Conservation (phyloP, 1,140 invertebrate species). For the Bombus picipes region DNA sequence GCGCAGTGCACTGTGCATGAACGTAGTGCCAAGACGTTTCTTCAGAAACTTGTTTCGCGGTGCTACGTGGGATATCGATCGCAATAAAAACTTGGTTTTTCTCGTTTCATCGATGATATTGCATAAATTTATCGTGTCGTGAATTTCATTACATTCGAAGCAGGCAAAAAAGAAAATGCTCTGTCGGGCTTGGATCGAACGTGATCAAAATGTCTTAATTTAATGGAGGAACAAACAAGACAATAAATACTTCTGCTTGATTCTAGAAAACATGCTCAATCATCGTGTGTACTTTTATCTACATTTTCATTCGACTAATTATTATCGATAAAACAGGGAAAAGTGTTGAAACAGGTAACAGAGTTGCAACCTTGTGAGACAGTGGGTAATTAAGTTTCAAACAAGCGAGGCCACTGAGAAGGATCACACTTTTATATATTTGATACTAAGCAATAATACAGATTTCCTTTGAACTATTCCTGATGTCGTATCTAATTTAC, state of each 20-base stretch:
- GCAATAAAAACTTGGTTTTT: conserved; percentile 4
- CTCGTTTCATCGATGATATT: neutral
- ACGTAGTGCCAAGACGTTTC: neutral
- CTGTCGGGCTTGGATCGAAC: neutral
- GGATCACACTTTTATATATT: neutral
- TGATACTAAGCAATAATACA: neutral
- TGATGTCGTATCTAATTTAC: conserved; percentile 56
- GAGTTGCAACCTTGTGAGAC: neutral
- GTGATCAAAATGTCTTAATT: neutral
- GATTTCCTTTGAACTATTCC: conserved; percentile 32
- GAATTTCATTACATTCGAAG: neutral
- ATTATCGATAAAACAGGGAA: neutral
- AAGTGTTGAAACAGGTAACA: neutral
- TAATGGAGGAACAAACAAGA: no score
- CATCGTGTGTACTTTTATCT: neutral
- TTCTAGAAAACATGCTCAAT: neutral
- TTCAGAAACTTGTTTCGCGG: conserved; percentile 13
- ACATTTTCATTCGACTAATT: no score
- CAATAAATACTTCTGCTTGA: neutral
- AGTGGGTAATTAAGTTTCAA: conserved; percentile 4
- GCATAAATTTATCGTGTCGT: neutral
- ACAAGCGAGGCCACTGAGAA: neutral
- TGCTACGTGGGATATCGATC: conserved; percentile 9
- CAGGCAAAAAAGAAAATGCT: neutral
- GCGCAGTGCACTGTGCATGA: neutral